Conservation (phyloP, 2,888 invertebrate genomes). For the Peribatodes rhomboidaria region DNA sequence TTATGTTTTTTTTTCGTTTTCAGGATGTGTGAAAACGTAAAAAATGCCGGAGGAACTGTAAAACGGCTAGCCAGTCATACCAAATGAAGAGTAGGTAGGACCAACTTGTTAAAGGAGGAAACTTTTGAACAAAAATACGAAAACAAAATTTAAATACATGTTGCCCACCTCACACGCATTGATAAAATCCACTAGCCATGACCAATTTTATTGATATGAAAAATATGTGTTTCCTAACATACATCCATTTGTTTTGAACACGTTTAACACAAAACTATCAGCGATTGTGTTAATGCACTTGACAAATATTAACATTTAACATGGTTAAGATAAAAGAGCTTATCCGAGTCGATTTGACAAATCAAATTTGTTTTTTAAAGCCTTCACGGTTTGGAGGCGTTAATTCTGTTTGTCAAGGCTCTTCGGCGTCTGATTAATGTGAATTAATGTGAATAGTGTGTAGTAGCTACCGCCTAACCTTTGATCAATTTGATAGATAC, state of each 20-base stretch:
- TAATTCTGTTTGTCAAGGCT: slow-evolving; percentile 75
- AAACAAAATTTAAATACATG: neutral
- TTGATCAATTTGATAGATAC: slow-evolving; percentile 13
- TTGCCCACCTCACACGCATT: neutral
- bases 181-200: slow-evolving; percentile 2
- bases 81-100: too few species aligned
- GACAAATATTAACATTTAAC: slow-evolving; percentile 46
- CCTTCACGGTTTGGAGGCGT: slow-evolving; percentile 69
- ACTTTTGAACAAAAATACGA: neutral
- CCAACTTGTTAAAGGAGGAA: too few species aligned
- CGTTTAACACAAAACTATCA: slow-evolving; percentile 39
- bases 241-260: slow-evolving; percentile 24
- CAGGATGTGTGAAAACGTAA: too few species aligned
- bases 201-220: slow-evolving; percentile 18
- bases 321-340: slow-evolving; percentile 41
- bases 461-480: slow-evolving; percentile 20
- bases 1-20: too few species aligned
- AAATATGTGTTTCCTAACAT: slow-evolving; percentile 5
- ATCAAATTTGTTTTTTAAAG: slow-evolving; percentile 55
- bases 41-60: too few species aligned
- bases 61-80: too few species aligned
- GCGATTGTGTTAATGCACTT: slow-evolving; percentile 45
- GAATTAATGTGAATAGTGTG: slow-evolving; percentile 50
- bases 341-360: slow-evolving; percentile 51
- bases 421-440: slow-evolving; percentile 63